Percentiles rank a stretch among this genome's conserved stretches.
phyloP scores from a whole-genome alignment of 2,797 vertebrate species.

The Spinus pinus region DNA sequence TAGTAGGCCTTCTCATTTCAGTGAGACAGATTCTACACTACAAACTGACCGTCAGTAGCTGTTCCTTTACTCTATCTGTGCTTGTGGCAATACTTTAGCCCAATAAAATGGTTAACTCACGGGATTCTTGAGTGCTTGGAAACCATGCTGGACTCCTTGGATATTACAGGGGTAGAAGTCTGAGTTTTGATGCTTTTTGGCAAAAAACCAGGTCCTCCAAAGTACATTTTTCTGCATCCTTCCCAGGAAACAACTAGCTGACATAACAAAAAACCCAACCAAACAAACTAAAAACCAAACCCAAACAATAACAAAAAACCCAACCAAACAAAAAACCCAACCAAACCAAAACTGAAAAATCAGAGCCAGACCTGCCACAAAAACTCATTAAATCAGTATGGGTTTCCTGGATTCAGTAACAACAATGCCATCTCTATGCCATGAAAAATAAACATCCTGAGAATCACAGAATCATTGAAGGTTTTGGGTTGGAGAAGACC shows the following conservation, averaged over 20 bases:
- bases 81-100: background rate
- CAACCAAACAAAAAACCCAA: background rate
- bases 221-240: background rate
- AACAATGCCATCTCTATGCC: background rate
- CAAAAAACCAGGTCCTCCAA: background rate
- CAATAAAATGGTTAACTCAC: background rate
- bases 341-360: background rate
- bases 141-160: background rate
- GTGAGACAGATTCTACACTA: background rate
- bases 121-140: background rate
- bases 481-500: background rate
- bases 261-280: background rate
- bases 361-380: background rate
- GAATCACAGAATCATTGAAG: background rate
- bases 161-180: background rate
- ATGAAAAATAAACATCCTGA: slow-evolving; percentile 1
- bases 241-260: background rate
- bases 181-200: background rate
- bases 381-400: background rate
- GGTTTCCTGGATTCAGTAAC: background rate
- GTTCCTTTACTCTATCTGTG: background rate
- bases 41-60: background rate
- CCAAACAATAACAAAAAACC: background rate
- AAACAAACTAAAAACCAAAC: background rate
- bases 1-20: background rate